Base-by-base conservation (phyloP, 1,140 invertebrate species). In the Acromyrmex heyeri region DNA sequence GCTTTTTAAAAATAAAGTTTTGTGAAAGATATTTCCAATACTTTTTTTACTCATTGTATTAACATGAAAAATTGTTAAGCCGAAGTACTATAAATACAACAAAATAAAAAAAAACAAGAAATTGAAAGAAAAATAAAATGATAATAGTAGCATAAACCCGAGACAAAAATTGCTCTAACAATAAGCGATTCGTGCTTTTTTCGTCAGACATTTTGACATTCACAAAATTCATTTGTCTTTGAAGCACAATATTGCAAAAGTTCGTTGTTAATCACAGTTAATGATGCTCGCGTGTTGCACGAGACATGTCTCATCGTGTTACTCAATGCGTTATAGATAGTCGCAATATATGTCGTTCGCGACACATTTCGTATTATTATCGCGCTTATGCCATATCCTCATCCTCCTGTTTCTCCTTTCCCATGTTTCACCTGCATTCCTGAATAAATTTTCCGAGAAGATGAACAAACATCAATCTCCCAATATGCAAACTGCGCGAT, bases 391-490 rank as follows among this genome's bases (percentile, higher is more conserved):
- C 14, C 30, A n/a, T 38, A 38, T 44, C 48, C 14, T 61, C 75
- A 38, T 44, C 55, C 12, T 24, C 21, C 16, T 27, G 0, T 24
- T 18, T 38, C 38, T 21, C 73, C 61, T 55, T 44, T 57, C 48
- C 21, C 16, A 3, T 3, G n/a, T 69, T 7, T 69, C 62, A 8
- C 30, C 16, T 18, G 53, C 79, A 82, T 61, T 73, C 67, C 55
- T 82, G 79, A 82, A 82, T 82, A 82, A 82, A 73, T 82, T 82
- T 82, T 59, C 79, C 79, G 55, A 82, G 30, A 12, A 82, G 69
- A 16, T 82, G 67, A 59, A 34, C 53, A 82, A 82, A 72, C 79
- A 73, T 82, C 67, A 59, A 82, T 82, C 79, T 59, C 48, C 55
- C 34, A 34, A 55, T 55, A 53, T 38, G 44, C 21, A n/a, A 75